Conservation (phyloP, 2,888 invertebrate species). For the Thysanoteuthis rhombus region DNA sequence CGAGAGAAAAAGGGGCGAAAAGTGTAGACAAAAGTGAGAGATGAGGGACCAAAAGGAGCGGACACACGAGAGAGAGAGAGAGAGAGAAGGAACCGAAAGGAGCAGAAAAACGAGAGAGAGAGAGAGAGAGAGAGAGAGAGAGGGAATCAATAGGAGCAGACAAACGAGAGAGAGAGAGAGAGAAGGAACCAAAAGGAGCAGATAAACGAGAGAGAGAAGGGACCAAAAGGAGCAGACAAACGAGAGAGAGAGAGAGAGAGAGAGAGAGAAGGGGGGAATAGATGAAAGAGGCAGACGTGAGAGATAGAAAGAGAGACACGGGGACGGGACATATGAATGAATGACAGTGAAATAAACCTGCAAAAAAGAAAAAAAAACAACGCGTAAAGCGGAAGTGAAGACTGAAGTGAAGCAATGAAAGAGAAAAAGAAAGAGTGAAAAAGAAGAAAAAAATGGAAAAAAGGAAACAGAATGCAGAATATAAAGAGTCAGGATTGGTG, state of each 20-base stretch:
- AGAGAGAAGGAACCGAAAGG: neutral
- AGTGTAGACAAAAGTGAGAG: neutral
- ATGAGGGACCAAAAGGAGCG: neutral
- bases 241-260: neutral
- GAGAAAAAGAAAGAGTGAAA: neutral
- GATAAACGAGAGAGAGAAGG: neutral
- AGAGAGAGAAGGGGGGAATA: neutral
- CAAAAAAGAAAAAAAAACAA: neutral
- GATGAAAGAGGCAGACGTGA: neutral
- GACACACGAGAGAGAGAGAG: fast-evolving
- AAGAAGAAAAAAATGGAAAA: too few species aligned
- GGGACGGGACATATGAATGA: neutral
- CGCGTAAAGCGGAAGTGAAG: neutral
- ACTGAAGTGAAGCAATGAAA: neutral
- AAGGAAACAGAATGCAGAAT: too few species aligned
- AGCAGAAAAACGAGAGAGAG: neutral
- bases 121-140: neutral
- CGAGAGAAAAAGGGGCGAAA: neutral
- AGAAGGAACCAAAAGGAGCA: neutral
- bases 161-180: neutral
- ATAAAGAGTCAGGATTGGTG: too few species aligned
- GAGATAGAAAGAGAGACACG: neutral
- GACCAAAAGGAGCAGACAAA: neutral
- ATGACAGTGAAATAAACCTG: neutral
- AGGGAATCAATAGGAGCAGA: too few species aligned